Conservation (phyloP, 2,797 vertebrate species). For the Pseudotriccus pelzelni region DNA sequence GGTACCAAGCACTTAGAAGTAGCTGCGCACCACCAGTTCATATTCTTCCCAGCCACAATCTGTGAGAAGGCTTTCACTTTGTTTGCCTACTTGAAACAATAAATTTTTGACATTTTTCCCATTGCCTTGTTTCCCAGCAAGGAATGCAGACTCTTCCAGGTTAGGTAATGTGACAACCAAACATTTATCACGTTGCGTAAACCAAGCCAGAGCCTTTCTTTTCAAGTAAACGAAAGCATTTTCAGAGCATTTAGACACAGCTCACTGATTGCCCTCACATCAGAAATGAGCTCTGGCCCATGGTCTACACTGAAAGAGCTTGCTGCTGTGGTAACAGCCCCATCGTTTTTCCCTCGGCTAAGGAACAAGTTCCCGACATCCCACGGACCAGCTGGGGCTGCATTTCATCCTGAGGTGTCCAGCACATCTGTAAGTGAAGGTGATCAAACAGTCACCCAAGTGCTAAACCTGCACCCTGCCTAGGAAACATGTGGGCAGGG, state of each 20-base stretch:
- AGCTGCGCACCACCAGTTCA: not conserved
- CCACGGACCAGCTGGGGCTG: not conserved
- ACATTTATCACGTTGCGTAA: not conserved
- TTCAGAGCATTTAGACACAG: not conserved
- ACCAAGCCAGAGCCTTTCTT: not conserved
- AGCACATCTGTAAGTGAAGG: not conserved
- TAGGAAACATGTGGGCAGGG: not conserved
- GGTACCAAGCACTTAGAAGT: not conserved
- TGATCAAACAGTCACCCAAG: not conserved
- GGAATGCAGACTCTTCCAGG: not conserved
- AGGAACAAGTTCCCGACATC: not conserved
- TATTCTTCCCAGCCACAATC: not conserved
- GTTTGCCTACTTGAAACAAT: not conserved
- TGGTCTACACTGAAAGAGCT: not conserved
- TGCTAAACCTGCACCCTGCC: fast-evolving
- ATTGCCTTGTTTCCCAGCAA: not conserved
- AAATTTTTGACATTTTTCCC: not conserved
- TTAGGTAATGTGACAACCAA: not conserved
- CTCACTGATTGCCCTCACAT: not conserved
- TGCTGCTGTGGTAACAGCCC: not conserved
- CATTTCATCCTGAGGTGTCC: fast-evolving
- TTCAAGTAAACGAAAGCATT: not conserved
- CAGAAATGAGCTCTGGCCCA: not conserved
- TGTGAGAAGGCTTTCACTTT: not conserved
- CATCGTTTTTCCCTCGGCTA: fast-evolving